phyloP scores from a whole-genome alignment of 2,797 vertebrate species.

The Bradypus variegatus region DNA sequence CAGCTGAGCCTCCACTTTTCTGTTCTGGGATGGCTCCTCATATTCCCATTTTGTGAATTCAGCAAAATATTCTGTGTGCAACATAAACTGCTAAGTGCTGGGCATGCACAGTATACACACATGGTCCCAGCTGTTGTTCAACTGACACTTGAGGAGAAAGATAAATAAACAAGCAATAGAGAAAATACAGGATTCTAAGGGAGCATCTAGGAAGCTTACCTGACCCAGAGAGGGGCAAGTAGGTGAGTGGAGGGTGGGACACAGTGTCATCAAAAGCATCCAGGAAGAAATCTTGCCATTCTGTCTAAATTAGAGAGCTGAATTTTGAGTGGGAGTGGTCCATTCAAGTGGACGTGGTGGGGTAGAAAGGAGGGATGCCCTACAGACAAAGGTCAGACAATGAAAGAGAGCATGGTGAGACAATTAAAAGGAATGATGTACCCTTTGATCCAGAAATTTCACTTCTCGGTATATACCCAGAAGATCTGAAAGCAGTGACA shows the following conservation, averaged over 20 bases:
- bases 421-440: background rate
- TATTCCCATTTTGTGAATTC: conserved; percentile 17
- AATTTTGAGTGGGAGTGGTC: background rate
- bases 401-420: background rate
- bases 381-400: background rate
- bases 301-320: background rate
- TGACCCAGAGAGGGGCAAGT: background rate
- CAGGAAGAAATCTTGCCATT: conserved; percentile 21
- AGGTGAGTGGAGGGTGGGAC: background rate
- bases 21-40: background rate
- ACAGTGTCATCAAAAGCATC: conserved; percentile 11
- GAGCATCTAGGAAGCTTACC: background rate
- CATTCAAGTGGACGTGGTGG: too few relatives aligned
- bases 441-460: too few relatives aligned
- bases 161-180: background rate
- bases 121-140: background rate
- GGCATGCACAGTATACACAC: background rate
- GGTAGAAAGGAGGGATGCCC: background rate
- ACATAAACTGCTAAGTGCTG: background rate
- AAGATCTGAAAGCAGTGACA: too few relatives aligned
- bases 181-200: background rate
- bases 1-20: background rate
- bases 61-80: background rate
- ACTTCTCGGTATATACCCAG: too few relatives aligned
- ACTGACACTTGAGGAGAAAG: background rate